Evolutionary conservation across 1,140 invertebrate genomes (phyloP).

Genomic region (Drosophila mayri): DNA sequence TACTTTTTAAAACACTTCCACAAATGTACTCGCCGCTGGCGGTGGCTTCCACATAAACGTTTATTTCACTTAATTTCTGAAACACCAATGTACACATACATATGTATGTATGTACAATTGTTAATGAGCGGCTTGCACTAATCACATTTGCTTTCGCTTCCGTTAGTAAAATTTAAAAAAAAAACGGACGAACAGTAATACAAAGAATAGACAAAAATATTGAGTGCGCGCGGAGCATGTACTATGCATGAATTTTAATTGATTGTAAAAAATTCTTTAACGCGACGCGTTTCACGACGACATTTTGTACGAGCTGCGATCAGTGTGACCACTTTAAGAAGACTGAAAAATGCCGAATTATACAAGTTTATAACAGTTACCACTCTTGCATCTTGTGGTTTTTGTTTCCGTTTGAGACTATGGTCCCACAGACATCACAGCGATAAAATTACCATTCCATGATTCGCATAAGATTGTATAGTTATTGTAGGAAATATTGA

Average conservation of each 20-base stretch:
- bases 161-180: conserved; percentile 3
- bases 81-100: conserved; percentile 5
- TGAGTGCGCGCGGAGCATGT: neutral
- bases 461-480: no score
- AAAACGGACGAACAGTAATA: conserved; percentile 8
- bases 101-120: neutral
- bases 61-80: neutral
- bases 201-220: neutral
- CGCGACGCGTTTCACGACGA: conserved; percentile 2
- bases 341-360: no score
- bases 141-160: conserved; percentile 2
- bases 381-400: no score
- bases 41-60: conserved; percentile 17
- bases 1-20: conserved; percentile 3
- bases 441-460: no score
- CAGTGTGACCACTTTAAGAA: neutral
- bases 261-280: conserved; percentile 4
- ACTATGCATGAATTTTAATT: neutral
- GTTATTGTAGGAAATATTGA: no score
- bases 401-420: no score
- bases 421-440: no score
- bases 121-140: conserved; percentile 14
- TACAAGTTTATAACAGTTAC: neutral
- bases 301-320: conserved; percentile 21
- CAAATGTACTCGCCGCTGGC: conserved; percentile 55